A percentile compares a stretch with the other conserved stretches of the same genome.
These are phyloP conservation scores for Ormyrus rosae DNA, from an alignment of 2,888 invertebrate genomes.

Conservation along the genomic window DNA sequence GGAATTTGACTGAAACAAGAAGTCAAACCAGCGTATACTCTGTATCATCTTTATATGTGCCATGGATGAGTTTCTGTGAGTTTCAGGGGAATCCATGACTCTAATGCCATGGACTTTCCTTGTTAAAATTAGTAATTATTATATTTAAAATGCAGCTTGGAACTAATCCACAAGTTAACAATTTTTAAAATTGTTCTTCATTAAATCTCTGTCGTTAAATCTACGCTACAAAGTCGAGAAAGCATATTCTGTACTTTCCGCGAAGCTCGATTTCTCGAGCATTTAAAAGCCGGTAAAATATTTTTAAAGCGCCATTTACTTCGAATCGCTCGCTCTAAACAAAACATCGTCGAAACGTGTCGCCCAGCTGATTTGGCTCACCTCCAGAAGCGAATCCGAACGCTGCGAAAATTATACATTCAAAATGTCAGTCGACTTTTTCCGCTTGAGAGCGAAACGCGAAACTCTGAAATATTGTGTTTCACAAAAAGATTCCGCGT, in stretches of 20 bases:
- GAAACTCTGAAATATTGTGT: not conserved
- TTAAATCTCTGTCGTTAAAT: too few species aligned
- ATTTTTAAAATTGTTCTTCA: too few species aligned
- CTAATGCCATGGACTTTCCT: too few species aligned
- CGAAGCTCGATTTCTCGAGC: not conserved
- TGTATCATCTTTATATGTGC: too few species aligned
- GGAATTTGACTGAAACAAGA: too few species aligned
- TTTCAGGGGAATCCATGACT: too few species aligned
- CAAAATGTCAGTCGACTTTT: not conserved
- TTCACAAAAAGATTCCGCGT: not conserved
- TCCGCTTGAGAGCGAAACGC: not conserved
- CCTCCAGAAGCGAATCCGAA: conserved; percentile 4
- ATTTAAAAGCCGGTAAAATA: not conserved
- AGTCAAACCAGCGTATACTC: too few species aligned
- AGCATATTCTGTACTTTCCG: not conserved
- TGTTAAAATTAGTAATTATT: too few species aligned
- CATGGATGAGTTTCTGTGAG: too few species aligned
- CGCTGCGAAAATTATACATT: conserved; percentile 3
- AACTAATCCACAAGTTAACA: too few species aligned
- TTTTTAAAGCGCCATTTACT: not conserved
- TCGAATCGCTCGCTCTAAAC: not conserved
- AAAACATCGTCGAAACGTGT: not conserved
- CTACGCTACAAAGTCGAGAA: not conserved
- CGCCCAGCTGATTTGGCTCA: not conserved
- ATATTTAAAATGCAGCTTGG: too few species aligned